Evolutionary conservation across 2,888 invertebrate species (phyloP), one percentile per base, ranked within the genome.

Genomic region (Parasteatoda lunata): DNA sequence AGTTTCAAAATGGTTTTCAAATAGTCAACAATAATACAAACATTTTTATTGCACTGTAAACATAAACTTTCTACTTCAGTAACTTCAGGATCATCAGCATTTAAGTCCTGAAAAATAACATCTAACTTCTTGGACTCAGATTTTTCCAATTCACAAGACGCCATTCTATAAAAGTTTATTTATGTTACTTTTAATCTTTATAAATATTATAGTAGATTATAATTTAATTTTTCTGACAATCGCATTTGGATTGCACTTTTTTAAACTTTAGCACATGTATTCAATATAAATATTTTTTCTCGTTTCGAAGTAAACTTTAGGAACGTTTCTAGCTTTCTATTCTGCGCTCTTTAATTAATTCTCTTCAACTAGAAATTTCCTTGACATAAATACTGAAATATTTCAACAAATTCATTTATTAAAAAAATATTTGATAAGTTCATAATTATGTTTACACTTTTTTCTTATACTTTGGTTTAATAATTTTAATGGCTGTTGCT

Each of bases 11-110:
- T 30, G 30, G 30, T 30, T 30, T 30, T 30, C 2, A 30, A 30
- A 30, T 30, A 30, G 30, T 30, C 30, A 30, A 30, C 30, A 1
- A 30, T 30, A 30, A 30, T 30, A 13, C 77, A 30, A 77, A 89
- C 89, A 84, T 89, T 80, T 72, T 89, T 66, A 15, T 87, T 65
- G 71, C 90, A 90, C 7, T 83, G 83, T 45, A 89, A 15, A 76
- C 90, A 90, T 4, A 89, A 78, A 30, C 88, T 89, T 77, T 89
- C 89, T 48, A 90, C 89, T 88, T 90, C 89, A 4, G 80, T 76
- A 13, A 87, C 79, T 73, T 87, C 83, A 69, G 86, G 83, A 30
- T 89, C 89, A 15, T 89, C 89, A 9, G 82, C 85, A 75, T 82
- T 69, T 11, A 88, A 82, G n/a, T 88, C 78, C 8, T 48, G 64